Conservation (phyloP, 1,140 invertebrate species). For the Bombus terrestris region DNA sequence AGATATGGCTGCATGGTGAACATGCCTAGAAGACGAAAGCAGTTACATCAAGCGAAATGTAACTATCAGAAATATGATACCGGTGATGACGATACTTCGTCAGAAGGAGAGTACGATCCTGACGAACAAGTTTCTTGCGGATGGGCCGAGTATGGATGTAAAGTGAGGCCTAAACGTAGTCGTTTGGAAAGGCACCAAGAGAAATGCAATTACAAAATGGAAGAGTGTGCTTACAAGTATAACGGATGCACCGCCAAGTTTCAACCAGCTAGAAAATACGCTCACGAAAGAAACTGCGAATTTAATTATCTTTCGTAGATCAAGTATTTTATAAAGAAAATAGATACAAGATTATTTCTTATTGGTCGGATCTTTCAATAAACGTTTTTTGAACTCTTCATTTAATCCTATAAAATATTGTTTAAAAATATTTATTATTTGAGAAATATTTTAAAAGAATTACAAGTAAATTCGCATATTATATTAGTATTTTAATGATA, state of each 20-base stretch:
- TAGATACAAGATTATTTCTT: neutral
- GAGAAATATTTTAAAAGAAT: too few relatives aligned
- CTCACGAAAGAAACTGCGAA: slow-evolving; percentile 65
- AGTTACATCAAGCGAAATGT: slow-evolving; percentile 73
- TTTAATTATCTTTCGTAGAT: slow-evolving; percentile 31
- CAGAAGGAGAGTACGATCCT: slow-evolving; percentile 55
- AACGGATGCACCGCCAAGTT: slow-evolving; percentile 64
- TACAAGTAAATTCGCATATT: neutral
- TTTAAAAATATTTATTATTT: too few relatives aligned
- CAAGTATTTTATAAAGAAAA: neutral
- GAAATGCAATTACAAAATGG: slow-evolving; percentile 73
- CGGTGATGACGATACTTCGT: slow-evolving; percentile 6
- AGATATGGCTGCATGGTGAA: slow-evolving; percentile 73
- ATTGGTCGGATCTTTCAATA: neutral
- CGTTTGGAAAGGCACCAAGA: slow-evolving; percentile 62
- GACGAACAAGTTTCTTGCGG: slow-evolving; percentile 61
- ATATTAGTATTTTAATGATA: neutral
- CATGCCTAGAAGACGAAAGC: slow-evolving; percentile 67
- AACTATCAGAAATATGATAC: slow-evolving; percentile 62
- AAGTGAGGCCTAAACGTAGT: slow-evolving; percentile 61
- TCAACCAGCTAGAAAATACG: slow-evolving; percentile 50
- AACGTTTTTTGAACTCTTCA: neutral
- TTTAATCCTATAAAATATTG: too few relatives aligned
- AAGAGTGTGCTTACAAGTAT: slow-evolving; percentile 63
- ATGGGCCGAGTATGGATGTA: slow-evolving; percentile 70